Evolutionary conservation across 2,888 invertebrate species (phyloP).

Genomic region (Myopa testacea): DNA sequence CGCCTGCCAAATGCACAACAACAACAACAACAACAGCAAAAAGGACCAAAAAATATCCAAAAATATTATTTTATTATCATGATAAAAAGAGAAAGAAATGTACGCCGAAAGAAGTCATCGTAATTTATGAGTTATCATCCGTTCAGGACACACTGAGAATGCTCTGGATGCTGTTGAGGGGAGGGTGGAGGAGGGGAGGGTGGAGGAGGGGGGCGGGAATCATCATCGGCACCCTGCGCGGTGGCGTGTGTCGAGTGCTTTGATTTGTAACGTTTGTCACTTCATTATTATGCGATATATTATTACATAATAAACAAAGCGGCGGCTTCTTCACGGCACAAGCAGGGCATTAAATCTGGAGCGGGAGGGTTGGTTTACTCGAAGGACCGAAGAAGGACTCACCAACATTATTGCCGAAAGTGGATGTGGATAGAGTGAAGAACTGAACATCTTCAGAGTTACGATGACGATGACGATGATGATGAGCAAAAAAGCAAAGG

Average conservation of each 20-base stretch:
- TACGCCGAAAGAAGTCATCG: slow-evolving; percentile 42
- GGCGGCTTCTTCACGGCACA: slow-evolving; percentile 21
- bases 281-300: slow-evolving; percentile 67
- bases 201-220: no score
- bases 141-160: slow-evolving; percentile 13
- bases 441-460: not conserved
- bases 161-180: not conserved
- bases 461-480: slow-evolving; percentile 24
- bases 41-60: slow-evolving; percentile 51
- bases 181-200: not conserved
- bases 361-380: not conserved
- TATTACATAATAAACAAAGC: slow-evolving; percentile 48
- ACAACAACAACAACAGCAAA: slow-evolving; percentile 38
- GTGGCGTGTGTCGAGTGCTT: slow-evolving; percentile 65
- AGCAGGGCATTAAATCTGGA: not conserved
- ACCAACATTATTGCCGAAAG: not conserved
- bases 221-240: slow-evolving; percentile 46
- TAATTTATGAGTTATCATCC: slow-evolving; percentile 46
- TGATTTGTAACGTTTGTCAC: slow-evolving; percentile 68
- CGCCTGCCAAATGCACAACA: slow-evolving; percentile 65
- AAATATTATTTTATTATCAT: slow-evolving; percentile 52
- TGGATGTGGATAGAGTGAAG: not conserved
- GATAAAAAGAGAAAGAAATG: slow-evolving; percentile 55
- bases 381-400: no score
- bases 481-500: not conserved